phyloP scores from a whole-genome alignment of 2,888 invertebrate genomes.

The Apamea anceps region DNA sequence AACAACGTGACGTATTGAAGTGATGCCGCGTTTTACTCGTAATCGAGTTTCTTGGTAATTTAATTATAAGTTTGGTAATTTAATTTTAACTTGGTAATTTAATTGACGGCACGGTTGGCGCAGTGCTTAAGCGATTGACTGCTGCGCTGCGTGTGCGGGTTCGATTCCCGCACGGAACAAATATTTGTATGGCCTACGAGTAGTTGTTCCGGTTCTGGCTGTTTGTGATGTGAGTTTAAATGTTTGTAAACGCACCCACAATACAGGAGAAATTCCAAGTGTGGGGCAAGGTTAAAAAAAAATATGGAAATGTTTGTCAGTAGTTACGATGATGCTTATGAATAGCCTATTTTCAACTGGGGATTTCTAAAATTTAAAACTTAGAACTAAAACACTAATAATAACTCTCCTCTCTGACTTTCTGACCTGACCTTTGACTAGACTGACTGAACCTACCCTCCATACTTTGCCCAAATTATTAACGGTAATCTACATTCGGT shows the following conservation, averaged over 20 bases:
- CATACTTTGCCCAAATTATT: background rate
- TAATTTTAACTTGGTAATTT: slow-evolving; percentile 55
- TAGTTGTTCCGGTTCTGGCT: no score
- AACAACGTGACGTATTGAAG: slow-evolving; percentile 72
- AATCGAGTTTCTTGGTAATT: slow-evolving; percentile 53
- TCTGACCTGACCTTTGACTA: background rate
- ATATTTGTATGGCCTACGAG: no score
- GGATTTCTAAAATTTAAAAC: background rate
- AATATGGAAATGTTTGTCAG: slow-evolving; percentile 11
- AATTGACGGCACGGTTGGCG: no score
- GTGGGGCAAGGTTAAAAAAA: no score
- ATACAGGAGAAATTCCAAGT: no score
- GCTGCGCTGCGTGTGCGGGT: no score
- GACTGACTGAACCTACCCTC: background rate
- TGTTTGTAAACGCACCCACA: no score
- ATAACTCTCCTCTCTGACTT: background rate
- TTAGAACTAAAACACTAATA: background rate
- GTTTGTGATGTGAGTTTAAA: no score
- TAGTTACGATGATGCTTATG: background rate
- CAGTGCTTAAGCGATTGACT: no score
- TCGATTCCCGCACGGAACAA: no score
- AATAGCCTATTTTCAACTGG: background rate
- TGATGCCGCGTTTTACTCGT: slow-evolving; percentile 60
- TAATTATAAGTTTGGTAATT: slow-evolving; percentile 16
- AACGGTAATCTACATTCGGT: background rate